These are phyloP conservation scores for Probosciger aterrimus DNA, from an alignment of 2,113 vertebrate species.

Conservation along the genomic window DNA sequence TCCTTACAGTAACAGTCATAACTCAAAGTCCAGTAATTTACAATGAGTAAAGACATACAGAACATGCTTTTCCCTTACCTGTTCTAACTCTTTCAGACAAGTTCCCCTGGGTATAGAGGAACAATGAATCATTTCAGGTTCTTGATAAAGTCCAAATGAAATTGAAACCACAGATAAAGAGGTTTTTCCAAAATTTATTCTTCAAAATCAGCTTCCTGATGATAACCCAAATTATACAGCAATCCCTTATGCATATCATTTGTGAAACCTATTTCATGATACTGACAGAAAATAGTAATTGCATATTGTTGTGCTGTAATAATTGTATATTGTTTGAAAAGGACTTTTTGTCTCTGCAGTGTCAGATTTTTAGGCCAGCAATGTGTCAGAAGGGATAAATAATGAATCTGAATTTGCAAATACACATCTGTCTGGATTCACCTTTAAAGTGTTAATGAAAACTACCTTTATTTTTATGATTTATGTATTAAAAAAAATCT, in stretches of 20 bases:
- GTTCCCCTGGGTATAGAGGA: background rate
- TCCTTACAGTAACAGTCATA: background rate
- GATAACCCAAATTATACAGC: background rate
- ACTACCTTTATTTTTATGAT: background rate
- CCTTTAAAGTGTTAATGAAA: background rate
- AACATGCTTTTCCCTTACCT: background rate
- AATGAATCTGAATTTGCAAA: background rate
- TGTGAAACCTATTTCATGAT: background rate
- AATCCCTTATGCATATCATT: background rate
- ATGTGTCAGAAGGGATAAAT: background rate
- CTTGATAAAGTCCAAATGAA: background rate
- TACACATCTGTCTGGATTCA: background rate
- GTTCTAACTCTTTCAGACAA: background rate
- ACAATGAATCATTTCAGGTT: background rate
- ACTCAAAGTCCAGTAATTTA: background rate
- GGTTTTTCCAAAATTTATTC: background rate
- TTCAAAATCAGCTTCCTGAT: background rate
- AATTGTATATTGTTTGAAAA: background rate
- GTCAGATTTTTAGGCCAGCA: background rate
- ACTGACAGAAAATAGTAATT: background rate
- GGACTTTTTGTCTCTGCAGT: background rate
- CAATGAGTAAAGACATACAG: background rate
- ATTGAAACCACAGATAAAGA: background rate
- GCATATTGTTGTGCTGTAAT: background rate
- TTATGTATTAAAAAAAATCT: background rate